These are phyloP conservation scores for Pristionchus maxplancki DNA, from an alignment of 2,888 invertebrate species.

Conservation along the genomic window DNA sequence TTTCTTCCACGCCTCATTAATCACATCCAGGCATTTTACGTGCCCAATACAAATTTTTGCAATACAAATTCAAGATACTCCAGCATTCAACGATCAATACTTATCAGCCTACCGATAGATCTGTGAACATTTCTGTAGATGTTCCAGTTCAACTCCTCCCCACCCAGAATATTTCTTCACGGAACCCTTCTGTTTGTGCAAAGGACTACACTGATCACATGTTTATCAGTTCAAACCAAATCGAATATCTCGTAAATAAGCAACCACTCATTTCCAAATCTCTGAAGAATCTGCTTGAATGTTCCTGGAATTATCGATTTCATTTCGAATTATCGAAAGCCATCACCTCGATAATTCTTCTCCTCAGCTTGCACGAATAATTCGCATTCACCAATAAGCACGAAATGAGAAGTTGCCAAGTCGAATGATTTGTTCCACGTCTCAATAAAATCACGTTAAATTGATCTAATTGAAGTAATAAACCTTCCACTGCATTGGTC, in stretches of 20 bases:
- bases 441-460: not conserved
- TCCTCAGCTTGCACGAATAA: not conserved
- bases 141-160: too few species aligned
- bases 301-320: not conserved
- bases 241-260: slow-evolving; percentile 38
- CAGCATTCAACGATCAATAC: too few species aligned
- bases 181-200: too few species aligned
- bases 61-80: too few species aligned
- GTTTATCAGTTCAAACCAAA: not conserved
- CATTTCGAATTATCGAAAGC: not conserved
- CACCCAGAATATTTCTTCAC: too few species aligned
- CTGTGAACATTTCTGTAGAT: too few species aligned
- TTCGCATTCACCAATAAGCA: slow-evolving; percentile 7
- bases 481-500: slow-evolving; percentile 42
- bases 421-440: not conserved
- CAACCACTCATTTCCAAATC: slow-evolving; percentile 19
- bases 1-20: too few species aligned
- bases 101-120: too few species aligned
- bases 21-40: too few species aligned
- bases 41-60: too few species aligned
- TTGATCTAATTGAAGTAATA: not conserved
- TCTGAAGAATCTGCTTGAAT: slow-evolving; percentile 38
- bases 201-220: too few species aligned
- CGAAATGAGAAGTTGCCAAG: not conserved
- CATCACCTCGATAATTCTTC: not conserved